Conservation (phyloP, 2,113 vertebrate species). For the Danionella cerebrum region DNA sequence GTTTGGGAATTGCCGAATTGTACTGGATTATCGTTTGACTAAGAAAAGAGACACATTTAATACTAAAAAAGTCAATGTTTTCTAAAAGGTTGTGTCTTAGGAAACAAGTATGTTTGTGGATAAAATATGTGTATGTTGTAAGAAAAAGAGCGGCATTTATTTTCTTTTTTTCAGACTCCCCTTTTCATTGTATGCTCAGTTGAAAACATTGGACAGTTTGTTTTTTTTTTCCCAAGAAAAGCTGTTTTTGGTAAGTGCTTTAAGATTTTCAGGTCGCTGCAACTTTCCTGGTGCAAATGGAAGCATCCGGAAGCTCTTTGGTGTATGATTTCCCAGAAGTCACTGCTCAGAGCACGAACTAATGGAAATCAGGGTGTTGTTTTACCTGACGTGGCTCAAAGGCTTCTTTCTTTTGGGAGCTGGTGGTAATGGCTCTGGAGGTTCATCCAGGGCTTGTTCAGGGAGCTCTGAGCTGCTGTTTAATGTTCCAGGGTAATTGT, state of each 20-base stretch:
- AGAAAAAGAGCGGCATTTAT: background rate
- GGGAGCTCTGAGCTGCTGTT: background rate
- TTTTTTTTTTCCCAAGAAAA: slow-evolving; percentile 22
- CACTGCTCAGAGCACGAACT: slow-evolving; percentile 39
- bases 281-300: slow-evolving; percentile 5
- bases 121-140: too few species aligned
- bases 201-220: background rate
- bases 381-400: slow-evolving; percentile 42
- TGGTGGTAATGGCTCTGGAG: slow-evolving; percentile 1
- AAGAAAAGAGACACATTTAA: too few species aligned
- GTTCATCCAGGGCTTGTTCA: slow-evolving; percentile 2
- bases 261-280: slow-evolving; percentile 25
- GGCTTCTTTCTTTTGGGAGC: slow-evolving; percentile 42
- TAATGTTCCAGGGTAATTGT: background rate
- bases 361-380: slow-evolving; percentile 30
- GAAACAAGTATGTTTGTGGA: too few species aligned
- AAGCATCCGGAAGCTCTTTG: slow-evolving; percentile 40
- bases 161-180: too few species aligned
- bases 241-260: slow-evolving; percentile 32
- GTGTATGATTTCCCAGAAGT: slow-evolving; percentile 45
- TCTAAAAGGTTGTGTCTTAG: too few species aligned
- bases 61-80: too few species aligned
- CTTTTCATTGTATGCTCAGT: too few species aligned
- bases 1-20: too few species aligned
- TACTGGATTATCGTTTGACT: too few species aligned